phyloP scores from a whole-genome alignment of 2,888 invertebrate species.

The Gymnoscelis rufifasciata region DNA sequence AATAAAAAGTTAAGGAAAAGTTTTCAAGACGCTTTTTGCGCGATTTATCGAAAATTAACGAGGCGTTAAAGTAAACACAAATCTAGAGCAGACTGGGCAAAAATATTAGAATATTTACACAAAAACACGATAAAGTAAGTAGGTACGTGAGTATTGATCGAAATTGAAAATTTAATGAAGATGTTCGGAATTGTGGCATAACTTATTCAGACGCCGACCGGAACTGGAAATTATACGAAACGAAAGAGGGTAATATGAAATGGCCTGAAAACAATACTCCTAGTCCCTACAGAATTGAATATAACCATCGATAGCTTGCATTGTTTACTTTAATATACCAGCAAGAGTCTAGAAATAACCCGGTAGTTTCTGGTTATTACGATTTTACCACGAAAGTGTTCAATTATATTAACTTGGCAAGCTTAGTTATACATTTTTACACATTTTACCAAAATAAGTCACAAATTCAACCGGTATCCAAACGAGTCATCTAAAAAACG shows the following conservation, averaged over 20 bases:
- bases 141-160: conserved; percentile 42
- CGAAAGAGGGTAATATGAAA: conserved; percentile 53
- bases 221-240: conserved; percentile 64
- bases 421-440: too few species aligned
- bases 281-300: conserved; percentile 5
- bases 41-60: conserved; percentile 13
- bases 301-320: background rate
- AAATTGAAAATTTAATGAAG: conserved; percentile 56
- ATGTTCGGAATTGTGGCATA: conserved; percentile 51
- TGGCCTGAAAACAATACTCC: conserved; percentile 11
- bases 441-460: too few species aligned
- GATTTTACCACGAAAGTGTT: too few species aligned
- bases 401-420: too few species aligned
- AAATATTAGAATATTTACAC: conserved; percentile 5
- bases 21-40: conserved; percentile 18
- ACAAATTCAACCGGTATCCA: conserved; percentile 37
- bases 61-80: conserved; percentile 20
- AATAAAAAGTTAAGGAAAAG: conserved; percentile 3
- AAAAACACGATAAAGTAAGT: conserved; percentile 18
- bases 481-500: conserved; percentile 51
- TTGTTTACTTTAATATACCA: background rate
- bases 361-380: too few species aligned
- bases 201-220: conserved; percentile 61
- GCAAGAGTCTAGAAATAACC: too few species aligned
- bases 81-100: conserved; percentile 13